Evolutionary conservation across 2,113 vertebrate genomes (phyloP).

Genomic region (Halichoerus grypus): DNA sequence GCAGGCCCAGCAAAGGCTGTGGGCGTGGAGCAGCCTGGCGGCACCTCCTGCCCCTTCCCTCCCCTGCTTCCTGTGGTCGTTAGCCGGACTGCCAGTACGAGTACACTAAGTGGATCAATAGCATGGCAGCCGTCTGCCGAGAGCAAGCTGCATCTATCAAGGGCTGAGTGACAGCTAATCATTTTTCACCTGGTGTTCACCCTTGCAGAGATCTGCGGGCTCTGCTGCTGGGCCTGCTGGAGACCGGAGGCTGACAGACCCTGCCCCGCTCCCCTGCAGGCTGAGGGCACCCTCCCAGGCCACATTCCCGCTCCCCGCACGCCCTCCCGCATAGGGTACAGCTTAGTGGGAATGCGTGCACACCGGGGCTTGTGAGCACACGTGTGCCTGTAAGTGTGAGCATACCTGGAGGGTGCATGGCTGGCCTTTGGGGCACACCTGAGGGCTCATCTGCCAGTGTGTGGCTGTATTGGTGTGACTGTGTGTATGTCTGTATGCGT

Average conservation of each 20-base stretch:
- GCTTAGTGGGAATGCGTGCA: neutral
- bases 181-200: constrained; percentile 75
- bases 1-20: no score
- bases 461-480: neutral
- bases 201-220: neutral
- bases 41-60: neutral
- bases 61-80: neutral
- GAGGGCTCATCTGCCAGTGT: neutral
- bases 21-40: rapidly evolving
- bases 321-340: rapidly evolving
- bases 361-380: rapidly evolving
- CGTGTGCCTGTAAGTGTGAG: neutral
- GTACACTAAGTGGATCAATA: constrained; percentile 80
- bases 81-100: constrained; percentile 58
- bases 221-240: constrained; percentile 44
- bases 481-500: rapidly evolving
- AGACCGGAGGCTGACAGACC: neutral
- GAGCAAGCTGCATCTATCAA: constrained; percentile 62
- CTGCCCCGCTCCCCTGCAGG: neutral
- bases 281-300: neutral
- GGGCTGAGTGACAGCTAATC: constrained; percentile 79
- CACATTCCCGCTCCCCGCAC: rapidly evolving
- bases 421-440: neutral
- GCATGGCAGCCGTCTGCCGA: constrained; percentile 49
- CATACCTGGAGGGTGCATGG: neutral